Conservation (phyloP, 2,888 invertebrate genomes). For the Ditula angustiorana region DNA sequence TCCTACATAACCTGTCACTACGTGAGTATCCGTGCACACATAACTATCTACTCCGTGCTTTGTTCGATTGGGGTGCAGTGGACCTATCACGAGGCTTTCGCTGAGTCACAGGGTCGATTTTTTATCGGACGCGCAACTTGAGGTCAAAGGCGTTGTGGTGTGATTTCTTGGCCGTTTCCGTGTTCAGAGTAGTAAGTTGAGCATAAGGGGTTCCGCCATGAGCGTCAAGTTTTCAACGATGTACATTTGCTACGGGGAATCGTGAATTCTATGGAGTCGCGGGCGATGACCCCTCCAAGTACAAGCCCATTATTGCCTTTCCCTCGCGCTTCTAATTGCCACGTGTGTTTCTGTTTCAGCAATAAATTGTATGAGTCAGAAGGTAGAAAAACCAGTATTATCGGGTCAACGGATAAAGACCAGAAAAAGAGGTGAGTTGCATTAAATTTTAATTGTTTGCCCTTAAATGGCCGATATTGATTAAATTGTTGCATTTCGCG, state of each 20-base stretch:
- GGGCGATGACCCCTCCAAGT: constrained; percentile 74
- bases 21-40: constrained; percentile 77
- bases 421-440: constrained; percentile 97
- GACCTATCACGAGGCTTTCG: constrained; percentile 48
- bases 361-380: constrained; percentile 99
- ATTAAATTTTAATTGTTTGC: constrained; percentile 42
- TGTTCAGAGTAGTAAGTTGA: constrained; percentile 61
- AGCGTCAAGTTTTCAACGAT: constrained; percentile 26
- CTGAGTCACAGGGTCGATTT: constrained; percentile 57
- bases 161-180: constrained; percentile 52
- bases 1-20: constrained; percentile 86
- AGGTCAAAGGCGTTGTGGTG: constrained; percentile 48
- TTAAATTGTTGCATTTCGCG: constrained; percentile 11
- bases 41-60: constrained; percentile 56
- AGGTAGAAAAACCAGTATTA: constrained; percentile 99
- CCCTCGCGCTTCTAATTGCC: constrained; percentile 68
- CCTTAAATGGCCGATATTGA: constrained; percentile 40
- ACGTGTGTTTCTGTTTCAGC: constrained; percentile 87
- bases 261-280: constrained; percentile 53
- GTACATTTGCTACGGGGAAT: constrained; percentile 12
- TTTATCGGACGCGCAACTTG: constrained; percentile 43
- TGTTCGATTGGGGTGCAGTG: constrained; percentile 50
- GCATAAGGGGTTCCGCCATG: constrained; percentile 61
- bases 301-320: constrained; percentile 57
- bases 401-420: constrained; percentile 99